phyloP scores from a whole-genome alignment of 2,888 invertebrate genomes.

The Drosophila pseudotakahashii region DNA sequence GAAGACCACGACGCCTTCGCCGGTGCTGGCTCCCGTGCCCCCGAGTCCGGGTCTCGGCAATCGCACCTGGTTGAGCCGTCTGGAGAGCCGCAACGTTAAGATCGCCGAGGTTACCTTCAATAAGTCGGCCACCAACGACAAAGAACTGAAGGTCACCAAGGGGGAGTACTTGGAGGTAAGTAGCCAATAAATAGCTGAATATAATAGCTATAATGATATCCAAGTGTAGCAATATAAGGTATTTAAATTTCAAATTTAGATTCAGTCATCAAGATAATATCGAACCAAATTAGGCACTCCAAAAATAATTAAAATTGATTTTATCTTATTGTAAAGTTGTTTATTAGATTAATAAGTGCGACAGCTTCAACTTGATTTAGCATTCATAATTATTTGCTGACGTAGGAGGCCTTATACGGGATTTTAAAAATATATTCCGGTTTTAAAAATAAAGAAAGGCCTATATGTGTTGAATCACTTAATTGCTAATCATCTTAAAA shows the following conservation, averaged over 20 bases:
- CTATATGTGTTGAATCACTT: not conserved
- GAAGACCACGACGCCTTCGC: constrained; percentile 58
- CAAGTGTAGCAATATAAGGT: too few relatives aligned
- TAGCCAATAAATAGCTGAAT: not conserved
- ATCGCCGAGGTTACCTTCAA: constrained; percentile 96
- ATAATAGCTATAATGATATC: too few relatives aligned
- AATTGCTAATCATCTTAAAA: not conserved
- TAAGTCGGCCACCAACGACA: constrained; percentile 97
- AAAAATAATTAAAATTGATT: not conserved
- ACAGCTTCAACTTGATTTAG: not conserved
- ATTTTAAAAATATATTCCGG: not conserved
- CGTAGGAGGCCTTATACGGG: not conserved
- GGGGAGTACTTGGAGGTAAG: constrained; percentile 97
- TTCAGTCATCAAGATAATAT: not conserved
- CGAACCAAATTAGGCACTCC: not conserved
- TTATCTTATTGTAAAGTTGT: not conserved
- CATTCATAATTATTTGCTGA: not conserved
- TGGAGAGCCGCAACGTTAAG: constrained; percentile 88
- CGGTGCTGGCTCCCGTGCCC: constrained; percentile 36
- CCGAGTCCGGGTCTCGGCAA: constrained; percentile 55
- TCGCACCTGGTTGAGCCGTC: constrained; percentile 88
- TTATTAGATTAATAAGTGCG: not conserved
- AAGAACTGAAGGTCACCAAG: constrained; percentile 96
- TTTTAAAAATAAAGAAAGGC: not conserved
- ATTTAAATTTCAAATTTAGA: not conserved